Conservation (phyloP, 2,113 vertebrate genomes). For the Mirounga angustirostris region DNA sequence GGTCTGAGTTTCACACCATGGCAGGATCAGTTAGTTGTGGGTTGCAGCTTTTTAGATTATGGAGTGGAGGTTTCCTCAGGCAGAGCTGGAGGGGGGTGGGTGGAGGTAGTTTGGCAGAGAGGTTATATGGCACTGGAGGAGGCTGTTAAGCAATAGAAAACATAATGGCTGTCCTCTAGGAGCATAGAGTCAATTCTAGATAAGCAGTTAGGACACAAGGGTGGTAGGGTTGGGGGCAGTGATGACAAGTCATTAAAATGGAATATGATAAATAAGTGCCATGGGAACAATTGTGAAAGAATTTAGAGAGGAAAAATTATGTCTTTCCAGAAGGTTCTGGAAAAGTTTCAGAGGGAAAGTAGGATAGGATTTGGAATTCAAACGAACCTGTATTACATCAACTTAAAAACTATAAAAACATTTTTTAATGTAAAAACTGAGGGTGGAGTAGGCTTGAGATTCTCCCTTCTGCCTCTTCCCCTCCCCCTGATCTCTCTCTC, state of each 20-base stretch:
- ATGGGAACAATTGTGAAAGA: neutral
- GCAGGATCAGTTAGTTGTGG: neutral
- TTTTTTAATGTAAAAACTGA: neutral
- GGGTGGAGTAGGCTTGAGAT: neutral
- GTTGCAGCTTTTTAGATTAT: neutral
- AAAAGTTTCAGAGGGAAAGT: neutral
- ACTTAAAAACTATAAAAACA: neutral
- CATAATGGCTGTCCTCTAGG: neutral
- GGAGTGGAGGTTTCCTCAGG: neutral
- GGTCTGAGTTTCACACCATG: neutral
- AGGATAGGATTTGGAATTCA: neutral
- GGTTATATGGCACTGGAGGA: neutral
- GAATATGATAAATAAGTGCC: neutral
- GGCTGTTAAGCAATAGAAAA: neutral
- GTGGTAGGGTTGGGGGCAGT: neutral
- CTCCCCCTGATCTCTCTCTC: neutral
- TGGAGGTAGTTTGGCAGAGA: neutral
- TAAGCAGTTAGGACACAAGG: neutral
- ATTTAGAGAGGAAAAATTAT: neutral
- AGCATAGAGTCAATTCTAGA: neutral
- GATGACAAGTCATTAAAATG: neutral
- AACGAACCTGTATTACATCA: constrained; percentile 3
- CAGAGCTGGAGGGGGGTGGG: neutral
- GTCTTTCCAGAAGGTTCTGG: neutral
- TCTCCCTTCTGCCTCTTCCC: neutral